A percentile compares a stretch with the other conserved stretches of the same genome.
These are phyloP conservation scores for Etheostoma perlongum DNA, from an alignment of 2,797 vertebrate genomes.

Conservation along the genomic window DNA sequence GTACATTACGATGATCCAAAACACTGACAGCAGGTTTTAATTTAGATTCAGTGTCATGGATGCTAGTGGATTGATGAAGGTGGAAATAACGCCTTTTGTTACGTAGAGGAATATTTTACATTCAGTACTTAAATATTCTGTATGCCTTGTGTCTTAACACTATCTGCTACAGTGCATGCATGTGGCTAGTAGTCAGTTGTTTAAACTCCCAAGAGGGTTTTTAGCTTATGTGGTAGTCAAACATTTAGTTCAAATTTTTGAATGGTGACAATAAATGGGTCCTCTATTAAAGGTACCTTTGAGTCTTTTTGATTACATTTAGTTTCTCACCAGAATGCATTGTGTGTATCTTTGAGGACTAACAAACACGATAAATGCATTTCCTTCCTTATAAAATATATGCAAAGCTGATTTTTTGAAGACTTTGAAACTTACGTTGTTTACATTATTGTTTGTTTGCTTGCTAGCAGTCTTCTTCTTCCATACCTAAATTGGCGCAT, in stretches of 20 bases:
- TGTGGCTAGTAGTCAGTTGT: slow-evolving; percentile 19
- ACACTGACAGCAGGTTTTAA: slow-evolving; percentile 74
- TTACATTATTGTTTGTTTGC: slow-evolving; percentile 18
- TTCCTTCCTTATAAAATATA: not conserved
- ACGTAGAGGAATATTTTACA: slow-evolving; percentile 60
- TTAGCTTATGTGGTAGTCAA: not conserved
- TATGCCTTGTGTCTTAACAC: slow-evolving; percentile 30
- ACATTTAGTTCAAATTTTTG: not conserved
- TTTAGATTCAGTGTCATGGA: slow-evolving; percentile 76
- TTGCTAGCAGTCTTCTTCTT: not conserved
- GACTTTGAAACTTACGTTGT: not conserved
- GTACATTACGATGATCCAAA: slow-evolving; percentile 55
- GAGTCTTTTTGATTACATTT: not conserved
- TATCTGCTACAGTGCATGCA: slow-evolving; percentile 28
- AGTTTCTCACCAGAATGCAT: not conserved
- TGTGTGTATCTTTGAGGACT: not conserved
- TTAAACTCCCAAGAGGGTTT: slow-evolving; percentile 20
- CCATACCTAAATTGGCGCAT: not conserved
- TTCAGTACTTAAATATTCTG: slow-evolving; percentile 47
- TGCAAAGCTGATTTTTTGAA: not conserved
- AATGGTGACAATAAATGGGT: not conserved
- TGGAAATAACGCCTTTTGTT: slow-evolving; percentile 46
- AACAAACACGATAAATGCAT: not conserved
- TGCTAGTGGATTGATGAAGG: slow-evolving; percentile 49
- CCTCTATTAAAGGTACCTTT: not conserved